A percentile compares a stretch with the other conserved stretches of the same genome.
These are phyloP conservation scores for Ochotona princeps DNA, from an alignment of 2,113 vertebrate genomes.

Conservation along the genomic window DNA sequence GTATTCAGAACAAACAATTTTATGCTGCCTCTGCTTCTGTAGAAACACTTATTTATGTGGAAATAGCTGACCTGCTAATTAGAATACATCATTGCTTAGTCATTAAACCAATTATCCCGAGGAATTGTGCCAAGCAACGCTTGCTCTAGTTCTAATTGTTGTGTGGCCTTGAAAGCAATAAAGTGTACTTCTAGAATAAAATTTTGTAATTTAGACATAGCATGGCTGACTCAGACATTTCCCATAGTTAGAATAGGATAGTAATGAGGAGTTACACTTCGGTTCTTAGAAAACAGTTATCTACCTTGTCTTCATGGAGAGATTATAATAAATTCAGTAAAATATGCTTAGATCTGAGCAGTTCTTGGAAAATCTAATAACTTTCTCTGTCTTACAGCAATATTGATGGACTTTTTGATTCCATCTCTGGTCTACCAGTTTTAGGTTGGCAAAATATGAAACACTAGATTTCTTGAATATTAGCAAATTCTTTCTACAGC, in stretches of 20 bases:
- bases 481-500: not conserved
- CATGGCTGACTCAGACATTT: not conserved
- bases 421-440: not conserved
- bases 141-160: slow-evolving; percentile 67
- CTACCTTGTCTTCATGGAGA: not conserved
- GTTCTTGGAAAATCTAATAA: slow-evolving; percentile 8
- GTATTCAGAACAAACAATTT: not conserved
- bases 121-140: slow-evolving; percentile 48
- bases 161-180: slow-evolving; percentile 66
- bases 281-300: slow-evolving; percentile 34
- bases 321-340: slow-evolving; percentile 42
- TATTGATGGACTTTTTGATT: not conserved
- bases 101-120: slow-evolving; percentile 71
- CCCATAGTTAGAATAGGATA: not conserved
- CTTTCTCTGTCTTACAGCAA: slow-evolving; percentile 33
- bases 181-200: slow-evolving; percentile 51
- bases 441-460: not conserved
- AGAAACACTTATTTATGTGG: slow-evolving; percentile 30
- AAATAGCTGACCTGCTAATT: slow-evolving; percentile 74
- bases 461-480: not conserved
- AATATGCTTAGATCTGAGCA: slow-evolving; percentile 2
- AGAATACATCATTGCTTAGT: slow-evolving; percentile 67
- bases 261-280: not conserved
- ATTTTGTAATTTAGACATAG: slow-evolving; percentile 40
- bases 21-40: not conserved